phyloP scores from a whole-genome alignment of 2,888 invertebrate genomes.

The Stomorhina lunata region DNA sequence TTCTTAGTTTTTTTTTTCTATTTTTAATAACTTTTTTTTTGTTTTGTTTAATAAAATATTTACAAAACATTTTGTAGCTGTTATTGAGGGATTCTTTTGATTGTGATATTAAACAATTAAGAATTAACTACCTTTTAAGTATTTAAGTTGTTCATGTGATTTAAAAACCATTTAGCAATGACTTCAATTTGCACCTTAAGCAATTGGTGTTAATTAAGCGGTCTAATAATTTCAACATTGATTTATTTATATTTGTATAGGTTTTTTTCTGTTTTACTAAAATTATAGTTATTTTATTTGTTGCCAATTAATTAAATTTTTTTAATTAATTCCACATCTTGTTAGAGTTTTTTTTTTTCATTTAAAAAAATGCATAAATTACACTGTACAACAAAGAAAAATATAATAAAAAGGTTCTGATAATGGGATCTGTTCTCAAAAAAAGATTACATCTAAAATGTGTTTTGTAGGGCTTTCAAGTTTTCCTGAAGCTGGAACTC shows the following conservation, averaged over 20 bases:
- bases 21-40: background rate
- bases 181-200: conserved; percentile 60
- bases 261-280: background rate
- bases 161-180: conserved; percentile 64
- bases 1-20: conserved; percentile 45
- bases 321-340: conserved; percentile 44
- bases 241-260: conserved; percentile 31
- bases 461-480: too few relatives aligned
- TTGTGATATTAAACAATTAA: conserved; percentile 17
- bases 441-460: too few relatives aligned
- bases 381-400: too few relatives aligned
- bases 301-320: conserved; percentile 51
- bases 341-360: background rate
- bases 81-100: conserved; percentile 55
- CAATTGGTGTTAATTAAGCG: conserved; percentile 61
- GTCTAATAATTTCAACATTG: conserved; percentile 64
- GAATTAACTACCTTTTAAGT: background rate
- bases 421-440: too few relatives aligned
- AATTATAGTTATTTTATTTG: conserved; percentile 14
- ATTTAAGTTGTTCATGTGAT: background rate
- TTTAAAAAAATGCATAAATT: conserved; percentile 46
- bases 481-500: too few relatives aligned
- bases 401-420: too few relatives aligned
- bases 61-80: conserved; percentile 20
- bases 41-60: background rate